These are phyloP conservation scores for Plestiodon gilberti DNA, from an alignment of 2,113 vertebrate genomes.

Conservation along the genomic window DNA sequence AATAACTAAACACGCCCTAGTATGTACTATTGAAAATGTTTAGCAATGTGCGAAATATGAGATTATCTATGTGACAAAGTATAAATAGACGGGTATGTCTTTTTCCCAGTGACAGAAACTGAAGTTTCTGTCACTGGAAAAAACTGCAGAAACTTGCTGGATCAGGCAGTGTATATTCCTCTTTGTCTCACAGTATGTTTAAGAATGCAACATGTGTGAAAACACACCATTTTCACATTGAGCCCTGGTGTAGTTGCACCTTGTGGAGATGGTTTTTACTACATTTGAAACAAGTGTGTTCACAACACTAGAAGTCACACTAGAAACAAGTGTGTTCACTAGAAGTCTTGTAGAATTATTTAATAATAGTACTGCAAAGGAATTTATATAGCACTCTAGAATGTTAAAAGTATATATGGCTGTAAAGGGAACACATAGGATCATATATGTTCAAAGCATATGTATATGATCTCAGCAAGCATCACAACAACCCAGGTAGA, in stretches of 20 bases:
- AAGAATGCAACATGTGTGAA: not conserved
- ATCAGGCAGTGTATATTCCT: fast-evolving
- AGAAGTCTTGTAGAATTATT: too few species aligned
- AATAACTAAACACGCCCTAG: not conserved
- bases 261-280: not conserved
- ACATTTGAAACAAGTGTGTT: too few species aligned
- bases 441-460: too few species aligned
- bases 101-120: not conserved
- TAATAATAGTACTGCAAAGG: too few species aligned
- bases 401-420: too few species aligned
- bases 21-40: not conserved
- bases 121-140: too few species aligned
- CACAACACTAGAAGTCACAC: too few species aligned
- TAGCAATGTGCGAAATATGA: not conserved
- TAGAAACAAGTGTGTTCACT: too few species aligned
- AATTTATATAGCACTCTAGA: not conserved
- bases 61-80: not conserved
- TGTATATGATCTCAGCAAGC: too few species aligned
- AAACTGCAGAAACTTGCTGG: too few species aligned
- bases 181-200: not conserved
- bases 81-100: not conserved
- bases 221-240: not conserved
- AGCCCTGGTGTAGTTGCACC: not conserved
- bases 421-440: too few species aligned
- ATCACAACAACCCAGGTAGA: too few species aligned